phyloP scores from a whole-genome alignment of 2,113 vertebrate species.

The Pseudorectes ferrugineus region DNA sequence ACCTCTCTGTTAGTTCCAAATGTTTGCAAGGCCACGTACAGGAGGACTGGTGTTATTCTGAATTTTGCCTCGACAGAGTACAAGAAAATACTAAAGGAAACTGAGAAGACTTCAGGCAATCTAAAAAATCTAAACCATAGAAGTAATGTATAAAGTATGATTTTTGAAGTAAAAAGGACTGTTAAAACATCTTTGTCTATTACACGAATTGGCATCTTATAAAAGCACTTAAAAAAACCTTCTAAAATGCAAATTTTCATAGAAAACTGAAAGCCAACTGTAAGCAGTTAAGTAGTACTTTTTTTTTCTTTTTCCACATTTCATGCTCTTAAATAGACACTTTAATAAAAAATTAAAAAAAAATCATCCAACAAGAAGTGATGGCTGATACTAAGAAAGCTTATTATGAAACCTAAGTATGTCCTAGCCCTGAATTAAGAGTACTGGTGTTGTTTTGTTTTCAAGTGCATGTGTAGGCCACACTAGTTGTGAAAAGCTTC shows the following conservation, averaged over 20 bases:
- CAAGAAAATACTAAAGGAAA: neutral
- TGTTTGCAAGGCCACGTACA: neutral
- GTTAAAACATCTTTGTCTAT: neutral
- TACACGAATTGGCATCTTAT: neutral
- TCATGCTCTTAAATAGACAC: neutral
- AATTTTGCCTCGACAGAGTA: neutral
- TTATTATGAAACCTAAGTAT: neutral
- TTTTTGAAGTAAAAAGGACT: neutral
- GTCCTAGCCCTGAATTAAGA: fast-evolving
- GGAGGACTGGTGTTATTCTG: neutral
- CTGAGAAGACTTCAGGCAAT: neutral
- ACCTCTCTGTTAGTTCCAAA: neutral
- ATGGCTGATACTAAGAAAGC: neutral
- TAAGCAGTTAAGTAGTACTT: neutral
- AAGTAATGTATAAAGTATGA: neutral
- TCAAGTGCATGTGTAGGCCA: neutral
- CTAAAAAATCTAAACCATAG: fast-evolving
- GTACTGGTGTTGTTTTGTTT: neutral
- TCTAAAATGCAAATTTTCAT: neutral
- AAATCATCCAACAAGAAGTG: neutral
- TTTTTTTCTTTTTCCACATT: neutral
- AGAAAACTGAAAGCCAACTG: neutral
- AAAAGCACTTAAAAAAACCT: neutral
- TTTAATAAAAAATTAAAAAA: neutral
- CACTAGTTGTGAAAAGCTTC: slow-evolving; percentile 73